Evolutionary conservation across 2,888 invertebrate genomes (phyloP), one percentile per base, ranked within the genome.

Genomic region (Odontothrips loti): DNA sequence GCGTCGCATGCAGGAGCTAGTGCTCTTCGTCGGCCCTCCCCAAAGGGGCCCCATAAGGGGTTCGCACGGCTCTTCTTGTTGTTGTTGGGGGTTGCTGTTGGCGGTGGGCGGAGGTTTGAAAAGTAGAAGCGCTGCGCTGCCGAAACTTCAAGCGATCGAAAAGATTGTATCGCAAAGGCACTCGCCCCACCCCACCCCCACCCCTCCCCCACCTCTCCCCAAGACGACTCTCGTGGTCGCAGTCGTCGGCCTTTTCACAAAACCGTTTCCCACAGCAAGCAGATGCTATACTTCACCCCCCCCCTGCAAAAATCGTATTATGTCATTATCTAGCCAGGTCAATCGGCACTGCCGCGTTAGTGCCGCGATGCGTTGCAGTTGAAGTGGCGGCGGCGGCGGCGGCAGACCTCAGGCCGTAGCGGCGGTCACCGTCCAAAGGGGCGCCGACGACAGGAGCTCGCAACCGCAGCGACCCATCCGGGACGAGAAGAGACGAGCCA

Each of bases 321-420:
- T 58, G 58, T 58, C 58, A 58, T 58, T 58, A 58, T 58, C 58
- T 58, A 43, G 58, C 58, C 58, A 58, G 58, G 58, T 4, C 58
- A 20, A 17, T 12, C 51, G 51, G 51, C 51, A 17, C 17, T 17
- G 58, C 17, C 51, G 51, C 58, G 20, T 58, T 58, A 6, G 58
- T 20, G 20, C 6, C 20, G 58, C 58, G 58, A 20, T 58, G 58
- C 58, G 58, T 58, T 58, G 15, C 58, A 58, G 58, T 58, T 58
- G 20, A 15, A 58, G 58, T 58, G 58, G 58, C 58, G 58, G 58
- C 58, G 58, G 15, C 17, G 58, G 20, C 20, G 20, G 51, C 51
- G 11, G 17, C 51, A 11, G 51, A 51, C 11, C 51, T 17, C 2
- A 6, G 51, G 51, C 51, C 15, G 51, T 17, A 48, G 51, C 15